Percentiles rank a stretch among this genome's conserved stretches.
Conservation (phyloP, 2,797 vertebrate species). For the Mareca penelope region DNA sequence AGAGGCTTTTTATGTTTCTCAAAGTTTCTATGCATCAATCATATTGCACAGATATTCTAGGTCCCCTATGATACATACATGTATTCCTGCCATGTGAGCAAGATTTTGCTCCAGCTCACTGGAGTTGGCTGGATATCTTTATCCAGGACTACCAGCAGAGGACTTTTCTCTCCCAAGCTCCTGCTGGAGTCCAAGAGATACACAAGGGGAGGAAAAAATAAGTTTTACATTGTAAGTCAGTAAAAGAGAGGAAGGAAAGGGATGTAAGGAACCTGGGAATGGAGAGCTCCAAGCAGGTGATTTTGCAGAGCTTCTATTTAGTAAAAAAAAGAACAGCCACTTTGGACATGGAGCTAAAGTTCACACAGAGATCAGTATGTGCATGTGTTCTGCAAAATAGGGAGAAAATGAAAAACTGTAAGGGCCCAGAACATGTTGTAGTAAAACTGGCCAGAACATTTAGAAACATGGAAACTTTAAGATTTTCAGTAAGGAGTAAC, state of each 20-base stretch:
- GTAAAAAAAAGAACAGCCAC: background rate
- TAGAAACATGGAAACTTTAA: background rate
- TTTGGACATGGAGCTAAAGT: background rate
- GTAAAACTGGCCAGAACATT: background rate
- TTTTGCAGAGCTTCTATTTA: background rate
- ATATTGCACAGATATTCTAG: background rate
- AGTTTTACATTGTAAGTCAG: background rate
- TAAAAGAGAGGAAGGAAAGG: background rate
- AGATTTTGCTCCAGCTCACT: background rate
- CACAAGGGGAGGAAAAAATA: background rate
- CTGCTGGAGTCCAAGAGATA: background rate
- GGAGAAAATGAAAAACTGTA: background rate
- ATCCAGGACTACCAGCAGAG: background rate
- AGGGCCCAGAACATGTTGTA: background rate
- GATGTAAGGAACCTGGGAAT: background rate
- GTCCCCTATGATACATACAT: background rate
- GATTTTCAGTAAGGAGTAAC: background rate
- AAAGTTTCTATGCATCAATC: background rate
- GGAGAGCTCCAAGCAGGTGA: background rate
- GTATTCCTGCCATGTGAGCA: background rate
- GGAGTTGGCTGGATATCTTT: background rate
- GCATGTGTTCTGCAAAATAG: fast-evolving
- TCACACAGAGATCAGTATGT: background rate
- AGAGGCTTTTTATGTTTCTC: background rate
- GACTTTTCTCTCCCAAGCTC: background rate